These are phyloP conservation scores for Corythornis cristatus DNA, from an alignment of 2,113 vertebrate genomes.

Conservation along the genomic window DNA sequence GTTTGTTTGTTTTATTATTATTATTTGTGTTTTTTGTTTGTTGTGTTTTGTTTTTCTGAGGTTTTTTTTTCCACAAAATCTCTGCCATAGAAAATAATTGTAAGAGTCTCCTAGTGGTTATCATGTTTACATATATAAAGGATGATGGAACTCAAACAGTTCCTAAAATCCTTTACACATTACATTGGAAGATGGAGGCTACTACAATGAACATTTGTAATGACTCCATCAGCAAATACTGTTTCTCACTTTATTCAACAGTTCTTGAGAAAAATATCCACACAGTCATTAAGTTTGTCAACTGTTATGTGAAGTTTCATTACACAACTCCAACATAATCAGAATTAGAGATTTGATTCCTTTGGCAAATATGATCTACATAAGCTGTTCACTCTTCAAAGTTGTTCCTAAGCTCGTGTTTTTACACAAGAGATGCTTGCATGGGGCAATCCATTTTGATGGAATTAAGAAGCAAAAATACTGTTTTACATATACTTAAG, in stretches of 20 bases:
- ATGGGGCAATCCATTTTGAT: conserved; percentile 12
- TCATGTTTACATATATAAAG: neutral
- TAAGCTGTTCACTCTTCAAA: conserved; percentile 10
- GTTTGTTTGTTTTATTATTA: too few species aligned
- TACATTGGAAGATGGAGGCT: too few species aligned
- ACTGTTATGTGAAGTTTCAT: neutral
- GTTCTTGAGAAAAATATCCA: neutral
- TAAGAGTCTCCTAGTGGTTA: neutral
- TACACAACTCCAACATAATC: neutral
- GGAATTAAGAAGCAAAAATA: neutral
- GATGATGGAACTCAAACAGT: neutral
- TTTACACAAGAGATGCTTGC: conserved; percentile 39
- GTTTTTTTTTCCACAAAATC: neutral
- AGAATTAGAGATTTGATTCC: conserved; percentile 10
- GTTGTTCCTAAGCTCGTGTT: conserved; percentile 27
- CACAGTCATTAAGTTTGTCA: neutral
- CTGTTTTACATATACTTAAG: conserved; percentile 14
- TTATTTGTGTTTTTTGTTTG: neutral
- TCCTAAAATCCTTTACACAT: neutral
- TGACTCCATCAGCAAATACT: neutral
- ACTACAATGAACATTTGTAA: neutral
- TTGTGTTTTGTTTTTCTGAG: too few species aligned
- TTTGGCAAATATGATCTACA: conserved; percentile 11
- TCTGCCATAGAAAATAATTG: neutral
- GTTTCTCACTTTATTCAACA: neutral